phyloP scores from a whole-genome alignment of 2,888 invertebrate species.

The Eilema griseolum region DNA sequence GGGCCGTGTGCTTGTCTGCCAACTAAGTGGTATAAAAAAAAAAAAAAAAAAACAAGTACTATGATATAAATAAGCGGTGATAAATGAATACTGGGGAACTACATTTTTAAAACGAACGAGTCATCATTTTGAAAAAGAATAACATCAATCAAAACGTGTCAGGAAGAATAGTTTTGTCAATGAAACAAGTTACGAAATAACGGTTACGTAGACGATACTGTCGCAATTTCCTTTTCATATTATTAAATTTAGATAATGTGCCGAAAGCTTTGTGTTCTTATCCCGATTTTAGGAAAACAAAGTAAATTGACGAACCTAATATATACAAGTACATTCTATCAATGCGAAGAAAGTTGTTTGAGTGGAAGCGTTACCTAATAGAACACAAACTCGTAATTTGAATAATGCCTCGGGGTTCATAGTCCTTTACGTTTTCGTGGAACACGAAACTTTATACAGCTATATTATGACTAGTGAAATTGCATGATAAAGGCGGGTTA shows the following conservation, averaged over 20 bases:
- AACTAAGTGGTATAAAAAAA: too few relatives aligned
- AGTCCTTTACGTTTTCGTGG: slow-evolving; percentile 45
- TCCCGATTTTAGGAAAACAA: background rate
- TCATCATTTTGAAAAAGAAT: background rate
- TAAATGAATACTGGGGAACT: slow-evolving; percentile 22
- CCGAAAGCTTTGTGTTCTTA: background rate
- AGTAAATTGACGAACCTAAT: background rate
- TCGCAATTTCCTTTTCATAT: background rate
- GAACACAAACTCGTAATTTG: slow-evolving; percentile 30
- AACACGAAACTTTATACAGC: slow-evolving; percentile 22
- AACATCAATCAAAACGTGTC: background rate
- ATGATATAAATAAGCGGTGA: background rate
- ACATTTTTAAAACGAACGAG: slow-evolving; percentile 20
- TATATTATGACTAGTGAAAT: slow-evolving; percentile 48
- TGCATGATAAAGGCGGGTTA: slow-evolving; percentile 50
- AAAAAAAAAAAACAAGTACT: background rate
- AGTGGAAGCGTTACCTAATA: slow-evolving; percentile 6
- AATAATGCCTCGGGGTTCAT: slow-evolving; percentile 39
- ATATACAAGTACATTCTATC: background rate
- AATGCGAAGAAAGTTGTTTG: background rate
- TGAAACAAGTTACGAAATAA: background rate
- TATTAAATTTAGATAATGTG: slow-evolving; percentile 1
- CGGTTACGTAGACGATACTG: background rate
- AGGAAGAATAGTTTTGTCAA: background rate
- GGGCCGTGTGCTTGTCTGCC: too few relatives aligned